These are phyloP conservation scores for Nyctibius bracteatus DNA, from an alignment of 2,113 vertebrate genomes.

Conservation along the genomic window DNA sequence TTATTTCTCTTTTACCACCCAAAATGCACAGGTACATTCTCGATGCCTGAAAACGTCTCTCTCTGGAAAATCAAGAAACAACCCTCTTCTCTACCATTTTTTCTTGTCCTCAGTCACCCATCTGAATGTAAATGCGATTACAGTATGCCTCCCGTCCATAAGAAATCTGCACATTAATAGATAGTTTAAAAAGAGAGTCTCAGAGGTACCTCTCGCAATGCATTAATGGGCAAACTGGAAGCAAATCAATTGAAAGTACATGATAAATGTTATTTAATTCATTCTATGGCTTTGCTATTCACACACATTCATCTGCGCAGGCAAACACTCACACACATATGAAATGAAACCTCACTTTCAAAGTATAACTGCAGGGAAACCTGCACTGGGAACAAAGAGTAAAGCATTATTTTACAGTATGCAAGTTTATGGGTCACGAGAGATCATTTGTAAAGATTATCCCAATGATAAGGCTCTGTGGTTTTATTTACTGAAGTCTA, in stretches of 20 bases:
- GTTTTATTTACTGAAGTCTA: slow-evolving; percentile 16
- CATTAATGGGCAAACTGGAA: slow-evolving; percentile 6
- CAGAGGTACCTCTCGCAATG: background rate
- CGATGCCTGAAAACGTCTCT: background rate
- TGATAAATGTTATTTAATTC: background rate
- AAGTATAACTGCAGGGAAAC: background rate
- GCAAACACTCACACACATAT: background rate
- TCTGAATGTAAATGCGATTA: background rate
- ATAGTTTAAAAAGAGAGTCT: background rate
- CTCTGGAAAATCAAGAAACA: background rate
- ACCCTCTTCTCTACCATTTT: background rate
- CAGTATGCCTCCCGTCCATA: background rate
- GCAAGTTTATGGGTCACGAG: background rate
- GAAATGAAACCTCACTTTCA: background rate
- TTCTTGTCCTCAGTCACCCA: background rate
- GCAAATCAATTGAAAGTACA: background rate
- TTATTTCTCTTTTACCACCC: background rate
- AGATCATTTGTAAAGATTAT: slow-evolving; percentile 28
- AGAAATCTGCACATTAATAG: background rate
- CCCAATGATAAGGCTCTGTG: background rate
- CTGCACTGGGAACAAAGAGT: background rate
- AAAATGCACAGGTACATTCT: background rate
- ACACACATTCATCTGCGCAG: background rate
- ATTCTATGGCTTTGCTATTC: background rate
- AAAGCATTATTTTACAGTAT: background rate